Evolutionary conservation across 2,797 vertebrate species (phyloP), one percentile per base, ranked within the genome.

Genomic region (Lindbergichthys nudifrons): DNA sequence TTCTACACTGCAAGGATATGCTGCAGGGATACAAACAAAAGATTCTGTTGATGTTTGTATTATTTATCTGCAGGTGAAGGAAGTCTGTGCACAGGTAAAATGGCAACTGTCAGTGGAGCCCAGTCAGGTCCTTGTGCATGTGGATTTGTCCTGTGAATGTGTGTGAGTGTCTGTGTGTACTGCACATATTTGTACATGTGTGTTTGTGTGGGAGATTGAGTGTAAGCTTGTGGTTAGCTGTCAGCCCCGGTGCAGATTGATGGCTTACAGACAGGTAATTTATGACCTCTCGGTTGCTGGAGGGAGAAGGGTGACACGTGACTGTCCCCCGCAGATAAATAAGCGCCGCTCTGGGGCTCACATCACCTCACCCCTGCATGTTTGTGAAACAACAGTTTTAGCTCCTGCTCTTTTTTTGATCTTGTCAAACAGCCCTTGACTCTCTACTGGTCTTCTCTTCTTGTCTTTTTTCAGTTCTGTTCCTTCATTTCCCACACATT

Each of bases 241-340:
- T 91, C 79, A 52, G 83, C 80, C 75, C 70, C 66, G 56, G 82
- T 87, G 75, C 64, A 87, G 91, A 91, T 90, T 93, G 92, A 94
- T 91, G 88, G 75, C 81, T 91, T 82, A 86, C 83, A 81, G 91
- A 92, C 90, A 91, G 91, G 90, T 93, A 89, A 94, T 94, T 92
- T 93, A 93, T 94, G 93, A 93, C 90, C 87, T 87, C 86, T 92
- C 72, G 16, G 84, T 87, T 75, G 79, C 87, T 86, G 86, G 76
- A 84, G 88, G 67, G 73, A 84, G 86, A 85, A 78, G 53, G 79
- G 79, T 94, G 89, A 93, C 87, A 87, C 72, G 80, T 75, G 65
- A 87, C 89, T 90, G 89, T 88, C 86, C 87, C 85, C 85, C 13
- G 54, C 82, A 85, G 92, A 92, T 93, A 91, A 92, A 94, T 93